Evolutionary conservation across 2,797 vertebrate genomes (phyloP).

Genomic region (Crax fasciolata): DNA sequence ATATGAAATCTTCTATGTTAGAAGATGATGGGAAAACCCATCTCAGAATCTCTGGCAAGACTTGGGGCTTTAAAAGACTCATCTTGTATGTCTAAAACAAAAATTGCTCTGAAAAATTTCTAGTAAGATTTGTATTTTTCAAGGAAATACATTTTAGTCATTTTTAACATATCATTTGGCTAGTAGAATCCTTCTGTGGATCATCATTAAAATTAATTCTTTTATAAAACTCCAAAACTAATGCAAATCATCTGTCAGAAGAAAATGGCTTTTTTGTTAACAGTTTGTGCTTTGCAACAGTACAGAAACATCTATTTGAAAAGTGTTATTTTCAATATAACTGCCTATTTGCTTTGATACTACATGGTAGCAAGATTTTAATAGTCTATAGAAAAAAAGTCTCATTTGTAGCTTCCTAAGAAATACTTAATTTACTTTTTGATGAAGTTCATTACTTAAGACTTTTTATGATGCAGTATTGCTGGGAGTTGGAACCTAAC

Average conservation of each 20-base stretch:
- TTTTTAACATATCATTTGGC: constrained; percentile 25
- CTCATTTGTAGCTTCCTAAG: constrained; percentile 42
- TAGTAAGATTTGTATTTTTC: neutral
- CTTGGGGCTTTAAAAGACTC: neutral
- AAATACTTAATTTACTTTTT: constrained; percentile 69
- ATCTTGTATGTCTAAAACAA: neutral
- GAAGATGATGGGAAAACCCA: neutral
- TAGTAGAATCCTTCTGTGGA: neutral
- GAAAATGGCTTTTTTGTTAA: constrained; percentile 17
- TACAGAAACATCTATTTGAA: neutral
- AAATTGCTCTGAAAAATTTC: neutral
- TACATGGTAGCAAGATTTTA: neutral
- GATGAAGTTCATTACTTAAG: constrained; percentile 67
- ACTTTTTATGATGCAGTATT: constrained; percentile 33
- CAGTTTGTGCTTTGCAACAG: neutral
- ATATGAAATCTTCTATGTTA: neutral
- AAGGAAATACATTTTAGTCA: constrained; percentile 25
- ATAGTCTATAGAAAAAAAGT: neutral
- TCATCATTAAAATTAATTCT: constrained; percentile 34
- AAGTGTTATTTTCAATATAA: neutral
- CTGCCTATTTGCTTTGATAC: constrained; percentile 36
- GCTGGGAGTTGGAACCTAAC: constrained; percentile 69
- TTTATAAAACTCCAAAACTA: constrained; percentile 23
- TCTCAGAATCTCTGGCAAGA: neutral
- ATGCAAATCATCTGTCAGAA: constrained; percentile 10